These are phyloP conservation scores for Frankliniella fusca DNA, from an alignment of 2,888 invertebrate genomes.

Conservation along the genomic window DNA sequence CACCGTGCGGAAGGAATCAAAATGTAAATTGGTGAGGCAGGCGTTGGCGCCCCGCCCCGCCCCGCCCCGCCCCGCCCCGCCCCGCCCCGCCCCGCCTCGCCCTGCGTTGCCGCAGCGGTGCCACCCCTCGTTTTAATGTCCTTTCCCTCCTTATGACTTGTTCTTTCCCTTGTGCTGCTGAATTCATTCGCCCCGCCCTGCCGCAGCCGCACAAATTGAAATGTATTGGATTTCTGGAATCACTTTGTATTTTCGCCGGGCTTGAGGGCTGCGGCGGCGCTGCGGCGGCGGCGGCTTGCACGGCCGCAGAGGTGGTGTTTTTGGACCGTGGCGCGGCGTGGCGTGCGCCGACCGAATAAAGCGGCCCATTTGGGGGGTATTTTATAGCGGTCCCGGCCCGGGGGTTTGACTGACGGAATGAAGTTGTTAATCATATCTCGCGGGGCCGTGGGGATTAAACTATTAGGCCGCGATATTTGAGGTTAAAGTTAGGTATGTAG, in stretches of 20 bases:
- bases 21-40: conserved; percentile 26
- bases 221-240: conserved; percentile 25
- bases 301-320: neutral
- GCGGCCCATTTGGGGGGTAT: neutral
- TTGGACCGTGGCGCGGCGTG: neutral
- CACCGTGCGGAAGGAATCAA: conserved; percentile 24
- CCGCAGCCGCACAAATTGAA: conserved; percentile 10
- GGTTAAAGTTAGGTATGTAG: no score
- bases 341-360: neutral
- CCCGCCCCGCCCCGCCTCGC: no score
- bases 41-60: neutral
- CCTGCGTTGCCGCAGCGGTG: neutral
- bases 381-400: neutral
- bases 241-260: conserved; percentile 11
- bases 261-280: neutral
- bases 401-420: neutral
- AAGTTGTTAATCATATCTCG: neutral
- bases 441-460: neutral
- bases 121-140: conserved; percentile 6
- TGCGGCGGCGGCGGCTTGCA: neutral
- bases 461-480: no score
- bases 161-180: neutral
- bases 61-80: no score
- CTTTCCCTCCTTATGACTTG: conserved; percentile 22
- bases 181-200: neutral